These are phyloP conservation scores for Lagodon rhomboides DNA, from an alignment of 2,797 vertebrate genomes.

Conservation along the genomic window DNA sequence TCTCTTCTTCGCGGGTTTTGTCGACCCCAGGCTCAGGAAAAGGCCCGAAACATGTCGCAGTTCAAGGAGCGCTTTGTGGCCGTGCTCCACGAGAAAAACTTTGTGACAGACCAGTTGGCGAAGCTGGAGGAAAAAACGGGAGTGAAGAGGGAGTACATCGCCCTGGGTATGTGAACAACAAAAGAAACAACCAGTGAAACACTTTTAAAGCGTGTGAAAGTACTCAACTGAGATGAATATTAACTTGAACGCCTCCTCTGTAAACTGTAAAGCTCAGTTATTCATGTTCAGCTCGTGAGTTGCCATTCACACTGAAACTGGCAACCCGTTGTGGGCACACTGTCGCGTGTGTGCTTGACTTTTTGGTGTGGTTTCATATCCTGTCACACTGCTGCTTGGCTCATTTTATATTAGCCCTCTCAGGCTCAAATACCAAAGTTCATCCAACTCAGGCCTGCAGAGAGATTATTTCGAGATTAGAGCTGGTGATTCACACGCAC, in stretches of 20 bases:
- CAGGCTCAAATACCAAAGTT: constrained; percentile 50
- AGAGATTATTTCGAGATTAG: constrained; percentile 10
- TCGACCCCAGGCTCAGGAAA: constrained; percentile 37
- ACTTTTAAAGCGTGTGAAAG: too few species aligned
- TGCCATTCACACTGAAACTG: neutral
- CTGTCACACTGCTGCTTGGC: constrained; percentile 4
- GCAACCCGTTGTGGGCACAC: constrained; percentile 19
- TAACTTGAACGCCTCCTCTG: neutral
- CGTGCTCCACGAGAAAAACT: constrained; percentile 88
- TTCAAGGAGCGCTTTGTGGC: constrained; percentile 85
- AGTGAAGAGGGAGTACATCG: constrained; percentile 86
- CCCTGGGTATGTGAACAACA: constrained; percentile 83
- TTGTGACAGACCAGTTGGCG: constrained; percentile 85
- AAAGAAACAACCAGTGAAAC: rapidly evolving
- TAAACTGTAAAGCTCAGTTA: neutral
- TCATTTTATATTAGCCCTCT: constrained; percentile 47
- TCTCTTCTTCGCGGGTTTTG: constrained; percentile 5
- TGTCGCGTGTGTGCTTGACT: neutral
- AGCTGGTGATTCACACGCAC: neutral
- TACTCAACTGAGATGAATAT: too few species aligned
- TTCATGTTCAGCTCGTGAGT: neutral
- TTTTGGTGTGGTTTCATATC: constrained; percentile 34
- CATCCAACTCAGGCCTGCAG: constrained; percentile 13
- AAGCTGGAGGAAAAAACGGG: constrained; percentile 88
- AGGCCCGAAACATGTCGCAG: constrained; percentile 74